Conservation (phyloP, 2,113 vertebrate genomes). For the Lasiurus borealis region DNA sequence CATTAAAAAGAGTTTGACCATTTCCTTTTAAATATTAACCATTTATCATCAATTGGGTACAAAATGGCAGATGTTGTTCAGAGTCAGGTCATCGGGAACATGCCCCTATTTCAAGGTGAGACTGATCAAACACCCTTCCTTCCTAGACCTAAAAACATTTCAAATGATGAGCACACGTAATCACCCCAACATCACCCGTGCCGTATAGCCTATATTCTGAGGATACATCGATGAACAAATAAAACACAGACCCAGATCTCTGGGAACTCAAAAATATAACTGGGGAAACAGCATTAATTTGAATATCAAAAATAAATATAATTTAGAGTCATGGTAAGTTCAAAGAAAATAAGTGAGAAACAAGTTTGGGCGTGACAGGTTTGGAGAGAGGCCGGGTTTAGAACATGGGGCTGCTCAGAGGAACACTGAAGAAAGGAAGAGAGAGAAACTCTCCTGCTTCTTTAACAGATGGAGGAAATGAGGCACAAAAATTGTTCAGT, state of each 20-base stretch:
- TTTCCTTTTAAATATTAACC: background rate
- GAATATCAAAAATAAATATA: constrained; percentile 1
- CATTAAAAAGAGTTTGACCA: background rate
- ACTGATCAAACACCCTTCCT: constrained; percentile 6
- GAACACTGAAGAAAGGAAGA: background rate
- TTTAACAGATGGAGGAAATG: constrained; percentile 67
- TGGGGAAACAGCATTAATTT: background rate
- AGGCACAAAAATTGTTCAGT: constrained; percentile 49
- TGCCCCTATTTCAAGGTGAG: background rate
- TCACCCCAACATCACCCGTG: background rate
- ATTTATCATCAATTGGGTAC: background rate
- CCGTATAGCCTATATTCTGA: background rate
- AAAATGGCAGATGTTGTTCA: background rate
- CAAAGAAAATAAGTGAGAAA: background rate
- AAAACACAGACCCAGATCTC: background rate
- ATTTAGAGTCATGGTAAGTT: background rate
- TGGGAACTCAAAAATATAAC: background rate
- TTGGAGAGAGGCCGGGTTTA: background rate
- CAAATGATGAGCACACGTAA: background rate
- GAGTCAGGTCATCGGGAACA: background rate
- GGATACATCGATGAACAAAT: background rate
- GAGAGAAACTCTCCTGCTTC: background rate
- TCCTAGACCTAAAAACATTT: background rate
- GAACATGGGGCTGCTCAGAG: background rate
- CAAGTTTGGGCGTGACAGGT: background rate